Percentiles rank a stretch among this genome's conserved stretches.
Conservation (phyloP, 2,113 vertebrate species). For the Piaya cayana region DNA sequence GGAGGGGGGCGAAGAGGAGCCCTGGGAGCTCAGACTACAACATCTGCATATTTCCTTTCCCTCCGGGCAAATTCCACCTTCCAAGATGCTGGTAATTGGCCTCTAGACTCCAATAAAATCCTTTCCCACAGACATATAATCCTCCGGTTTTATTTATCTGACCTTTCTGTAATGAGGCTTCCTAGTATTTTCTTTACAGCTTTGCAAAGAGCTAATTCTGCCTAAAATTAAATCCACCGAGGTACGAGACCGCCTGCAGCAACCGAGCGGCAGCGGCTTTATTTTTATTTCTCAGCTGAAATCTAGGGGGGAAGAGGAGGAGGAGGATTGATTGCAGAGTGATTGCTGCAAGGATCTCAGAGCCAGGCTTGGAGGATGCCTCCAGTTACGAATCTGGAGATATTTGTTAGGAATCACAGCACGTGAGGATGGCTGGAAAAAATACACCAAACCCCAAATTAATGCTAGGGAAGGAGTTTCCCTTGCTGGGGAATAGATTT, state of each 20-base stretch:
- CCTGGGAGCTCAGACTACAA: not conserved
- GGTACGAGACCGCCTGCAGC: not conserved
- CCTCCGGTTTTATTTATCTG: constrained; percentile 54
- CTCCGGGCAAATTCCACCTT: constrained; percentile 32
- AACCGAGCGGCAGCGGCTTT: not conserved
- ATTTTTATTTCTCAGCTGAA: not conserved
- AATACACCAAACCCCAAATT: rapidly evolving
- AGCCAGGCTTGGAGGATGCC: not conserved
- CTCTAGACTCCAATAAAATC: constrained; percentile 58
- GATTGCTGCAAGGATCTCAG: not conserved
- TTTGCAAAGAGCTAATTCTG: constrained; percentile 45
- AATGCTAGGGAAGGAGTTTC: not conserved
- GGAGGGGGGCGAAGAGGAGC: not conserved
- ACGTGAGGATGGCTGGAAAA: not conserved
- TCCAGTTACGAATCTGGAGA: not conserved
- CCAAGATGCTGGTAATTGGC: constrained; percentile 27
- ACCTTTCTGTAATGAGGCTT: constrained; percentile 54
- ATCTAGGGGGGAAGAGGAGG: not conserved
- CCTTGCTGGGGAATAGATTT: not conserved
- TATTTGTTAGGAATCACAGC: not conserved
- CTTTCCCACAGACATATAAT: constrained; percentile 62
- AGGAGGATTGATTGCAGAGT: too few species aligned
- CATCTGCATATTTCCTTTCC: constrained; percentile 37
- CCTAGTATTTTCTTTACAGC: constrained; percentile 49
- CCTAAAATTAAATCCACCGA: not conserved